A percentile compares a stretch with the other conserved stretches of the same genome.
phyloP scores from a whole-genome alignment of 2,797 vertebrate species.

The Paedocypris micromegethes region DNA sequence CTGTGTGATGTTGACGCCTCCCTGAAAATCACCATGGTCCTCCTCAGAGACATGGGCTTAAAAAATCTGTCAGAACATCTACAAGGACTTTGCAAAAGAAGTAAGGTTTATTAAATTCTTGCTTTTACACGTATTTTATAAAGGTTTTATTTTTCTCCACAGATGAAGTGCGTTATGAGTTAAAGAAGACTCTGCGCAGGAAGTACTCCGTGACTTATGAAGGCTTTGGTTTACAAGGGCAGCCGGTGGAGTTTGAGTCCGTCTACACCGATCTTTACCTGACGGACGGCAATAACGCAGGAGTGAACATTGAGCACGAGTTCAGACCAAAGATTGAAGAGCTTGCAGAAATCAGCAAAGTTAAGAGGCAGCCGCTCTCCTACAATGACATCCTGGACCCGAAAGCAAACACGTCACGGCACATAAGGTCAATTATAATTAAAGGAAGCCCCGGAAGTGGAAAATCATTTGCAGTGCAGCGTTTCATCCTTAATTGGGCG shows the following conservation, averaged over 20 bases:
- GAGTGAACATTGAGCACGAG: slow-evolving; percentile 69
- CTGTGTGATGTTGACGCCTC: slow-evolving; percentile 51
- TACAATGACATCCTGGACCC: slow-evolving; percentile 49
- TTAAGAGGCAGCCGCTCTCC: slow-evolving; percentile 19
- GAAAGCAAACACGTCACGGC: background rate
- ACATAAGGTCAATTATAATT: slow-evolving; percentile 43
- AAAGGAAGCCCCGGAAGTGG: slow-evolving; percentile 66
- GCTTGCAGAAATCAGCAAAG: slow-evolving; percentile 44
- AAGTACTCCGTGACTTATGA: slow-evolving; percentile 54
- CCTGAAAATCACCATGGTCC: slow-evolving; percentile 56
- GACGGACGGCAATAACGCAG: slow-evolving; percentile 47
- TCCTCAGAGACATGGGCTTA: slow-evolving; percentile 52
- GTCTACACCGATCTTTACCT: slow-evolving; percentile 57
- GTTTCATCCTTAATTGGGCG: slow-evolving; percentile 66
- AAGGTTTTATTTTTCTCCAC: slow-evolving; percentile 29
- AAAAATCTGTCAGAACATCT: slow-evolving; percentile 46
- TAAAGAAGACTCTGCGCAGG: slow-evolving; percentile 55
- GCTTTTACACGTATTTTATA: background rate
- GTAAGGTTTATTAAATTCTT: slow-evolving; percentile 50
- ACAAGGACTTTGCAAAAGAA: slow-evolving; percentile 52
- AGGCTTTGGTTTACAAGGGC: slow-evolving; percentile 38
- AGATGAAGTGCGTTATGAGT: slow-evolving; percentile 65
- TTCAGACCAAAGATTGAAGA: slow-evolving; percentile 53
- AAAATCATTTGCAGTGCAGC: slow-evolving; percentile 63
- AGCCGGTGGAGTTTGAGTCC: slow-evolving; percentile 49